Conservation (phyloP, 2,113 vertebrate species). For the Hydrochoerus hydrochaeris region DNA sequence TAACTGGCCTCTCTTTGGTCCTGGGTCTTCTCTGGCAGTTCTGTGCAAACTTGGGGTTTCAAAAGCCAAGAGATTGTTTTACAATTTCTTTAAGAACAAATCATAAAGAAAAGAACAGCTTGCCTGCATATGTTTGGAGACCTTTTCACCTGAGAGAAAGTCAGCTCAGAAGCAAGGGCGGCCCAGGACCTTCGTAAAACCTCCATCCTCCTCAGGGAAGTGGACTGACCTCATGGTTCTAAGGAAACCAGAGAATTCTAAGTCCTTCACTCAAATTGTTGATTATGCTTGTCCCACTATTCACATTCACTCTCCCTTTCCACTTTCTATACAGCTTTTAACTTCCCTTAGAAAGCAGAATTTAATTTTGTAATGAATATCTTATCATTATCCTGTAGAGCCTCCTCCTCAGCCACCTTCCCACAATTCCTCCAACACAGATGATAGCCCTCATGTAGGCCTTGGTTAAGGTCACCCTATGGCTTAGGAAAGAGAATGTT, state of each 20-base stretch:
- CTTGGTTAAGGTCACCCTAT: neutral
- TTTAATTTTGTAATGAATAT: neutral
- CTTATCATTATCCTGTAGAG: neutral
- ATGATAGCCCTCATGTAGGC: neutral
- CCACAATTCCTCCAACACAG: neutral
- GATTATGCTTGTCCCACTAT: neutral
- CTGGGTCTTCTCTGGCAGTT: conserved; percentile 23
- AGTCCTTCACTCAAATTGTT: neutral
- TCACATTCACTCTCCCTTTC: neutral
- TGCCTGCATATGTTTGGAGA: neutral
- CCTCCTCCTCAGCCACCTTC: neutral
- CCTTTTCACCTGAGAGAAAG: neutral
- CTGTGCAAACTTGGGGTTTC: neutral
- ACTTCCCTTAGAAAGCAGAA: neutral
- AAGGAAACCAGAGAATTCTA: neutral
- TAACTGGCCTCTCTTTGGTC: neutral
- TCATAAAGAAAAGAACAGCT: neutral
- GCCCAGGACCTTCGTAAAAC: neutral
- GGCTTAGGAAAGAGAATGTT: neutral
- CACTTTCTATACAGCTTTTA: neutral
- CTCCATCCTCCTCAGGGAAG: neutral
- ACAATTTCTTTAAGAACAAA: neutral
- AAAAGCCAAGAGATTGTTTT: neutral
- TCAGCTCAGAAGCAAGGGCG: neutral
- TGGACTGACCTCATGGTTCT: neutral